Evolutionary conservation across 2,888 invertebrate genomes (phyloP).

Genomic region (Adineta ricciae): DNA sequence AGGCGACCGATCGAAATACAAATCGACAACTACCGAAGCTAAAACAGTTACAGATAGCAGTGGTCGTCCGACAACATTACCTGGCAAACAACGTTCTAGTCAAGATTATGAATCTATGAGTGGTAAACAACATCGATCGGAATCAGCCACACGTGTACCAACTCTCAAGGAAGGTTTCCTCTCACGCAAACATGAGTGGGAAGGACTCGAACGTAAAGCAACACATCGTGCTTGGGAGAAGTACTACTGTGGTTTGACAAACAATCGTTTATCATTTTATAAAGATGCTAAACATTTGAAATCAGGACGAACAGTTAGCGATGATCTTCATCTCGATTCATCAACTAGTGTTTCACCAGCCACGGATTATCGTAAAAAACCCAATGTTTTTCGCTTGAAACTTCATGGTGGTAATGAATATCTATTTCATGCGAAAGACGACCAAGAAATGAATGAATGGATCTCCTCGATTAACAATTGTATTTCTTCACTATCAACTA

Average conservation of each 20-base stretch:
- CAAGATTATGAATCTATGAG: neutral
- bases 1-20: neutral
- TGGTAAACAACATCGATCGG: conserved; percentile 11
- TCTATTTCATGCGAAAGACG: conserved; percentile 91
- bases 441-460: conserved; percentile 45
- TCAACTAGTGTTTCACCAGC: conserved; percentile 60
- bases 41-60: neutral
- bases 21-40: neutral
- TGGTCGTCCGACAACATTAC: conserved; percentile 12
- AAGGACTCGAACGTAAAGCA: conserved; percentile 82
- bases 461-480: conserved; percentile 17
- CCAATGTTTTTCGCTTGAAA: conserved; percentile 91
- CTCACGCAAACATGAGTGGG: conserved; percentile 92
- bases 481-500: neutral
- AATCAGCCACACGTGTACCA: neutral
- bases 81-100: conserved; percentile 21
- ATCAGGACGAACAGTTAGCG: neutral
- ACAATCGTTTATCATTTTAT: conserved; percentile 33
- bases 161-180: conserved; percentile 63
- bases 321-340: neutral
- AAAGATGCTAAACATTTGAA: conserved; percentile 62
- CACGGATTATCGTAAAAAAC: conserved; percentile 94
- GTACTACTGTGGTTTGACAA: conserved; percentile 26
- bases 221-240: conserved; percentile 62
- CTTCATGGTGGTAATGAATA: conserved; percentile 84